Base-by-base conservation (phyloP, 2,797 vertebrate genomes). In the Petrocephalus schoutedeni region DNA sequence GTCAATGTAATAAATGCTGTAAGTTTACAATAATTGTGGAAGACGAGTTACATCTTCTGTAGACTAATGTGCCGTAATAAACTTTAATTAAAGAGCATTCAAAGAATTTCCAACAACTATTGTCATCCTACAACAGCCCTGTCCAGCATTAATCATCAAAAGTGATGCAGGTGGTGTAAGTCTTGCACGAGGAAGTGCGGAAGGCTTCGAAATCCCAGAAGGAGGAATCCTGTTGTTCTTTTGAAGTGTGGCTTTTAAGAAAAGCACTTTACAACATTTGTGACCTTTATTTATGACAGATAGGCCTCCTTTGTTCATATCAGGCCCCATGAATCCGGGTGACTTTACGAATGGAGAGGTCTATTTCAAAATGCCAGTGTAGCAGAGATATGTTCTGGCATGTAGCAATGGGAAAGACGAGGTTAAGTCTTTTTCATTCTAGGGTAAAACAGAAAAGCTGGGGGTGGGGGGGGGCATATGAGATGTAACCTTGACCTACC, bases 241-340 rank as follows among this genome's bases (percentile, higher is more conserved):
- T 51, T 23, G 4, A 58, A 32, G 23, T 53, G 80, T 49, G 61
- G 58, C 51, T 85, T 32, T 86, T 86, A 32, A 45, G 87, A 19
- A 74, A 84, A 84, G n/a, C 21, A 51, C 36, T 61, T 32, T 56
- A 61, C 49, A 64, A 32, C 16, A n/a, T 58, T 86, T 58, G 84
- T 86, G 84, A 86, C 84, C 84, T 86, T 86, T 86, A 32, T 58
- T 64, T 85, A 85, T 57, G 77, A 85, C 49, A 77, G 71, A 41
- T 53, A 59, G 6, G 7, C 45, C 57, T 64, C 21, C 85, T 58
- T 67, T 49, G 51, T 71, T 67, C 82, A 67, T 23, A 36, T 88
- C 59, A 88, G 82, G 61, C 59, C 28, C 49, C 77, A 56, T 67
- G 45, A 49, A 49, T 32, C 6, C 19, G 23, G 59, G 41, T 83